Percentiles rank a stretch among this genome's conserved stretches.
Evolutionary conservation across 2,888 invertebrate species (phyloP).

Genomic region (Malachius bipustulatus): DNA sequence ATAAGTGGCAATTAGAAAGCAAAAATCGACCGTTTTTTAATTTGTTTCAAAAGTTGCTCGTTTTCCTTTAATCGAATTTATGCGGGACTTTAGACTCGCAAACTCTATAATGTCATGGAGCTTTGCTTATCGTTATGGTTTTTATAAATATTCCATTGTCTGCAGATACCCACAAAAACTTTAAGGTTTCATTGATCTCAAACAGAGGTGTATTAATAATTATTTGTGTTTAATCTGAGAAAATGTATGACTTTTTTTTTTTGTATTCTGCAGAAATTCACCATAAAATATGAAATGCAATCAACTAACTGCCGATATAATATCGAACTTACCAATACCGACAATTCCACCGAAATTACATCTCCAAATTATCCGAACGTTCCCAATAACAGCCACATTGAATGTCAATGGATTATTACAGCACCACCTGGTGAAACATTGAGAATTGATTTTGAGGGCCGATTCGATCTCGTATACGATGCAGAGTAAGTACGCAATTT

Average conservation of each 20-base stretch:
- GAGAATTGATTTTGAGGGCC: slow-evolving; percentile 60
- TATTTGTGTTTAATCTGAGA: too few relatives aligned
- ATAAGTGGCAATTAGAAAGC: too few relatives aligned
- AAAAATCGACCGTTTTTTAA: too few relatives aligned
- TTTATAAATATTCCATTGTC: too few relatives aligned
- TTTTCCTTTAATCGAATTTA: too few relatives aligned
- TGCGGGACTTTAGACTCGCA: too few relatives aligned
- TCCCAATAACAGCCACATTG: slow-evolving; percentile 64
- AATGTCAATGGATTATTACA: slow-evolving; percentile 70
- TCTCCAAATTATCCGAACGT: slow-evolving; percentile 75
- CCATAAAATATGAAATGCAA: slow-evolving; percentile 44
- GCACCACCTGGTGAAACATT: slow-evolving; percentile 64
- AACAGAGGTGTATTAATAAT: too few relatives aligned
- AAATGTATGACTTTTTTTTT: too few relatives aligned
- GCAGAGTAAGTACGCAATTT: slow-evolving; percentile 27
- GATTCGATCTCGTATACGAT: slow-evolving; percentile 74
- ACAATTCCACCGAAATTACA: slow-evolving; percentile 44
- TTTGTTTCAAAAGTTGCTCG: too few relatives aligned
- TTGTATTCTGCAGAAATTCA: slow-evolving; percentile 26
- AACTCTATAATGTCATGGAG: too few relatives aligned
- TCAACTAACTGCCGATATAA: slow-evolving; percentile 57
- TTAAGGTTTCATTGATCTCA: too few relatives aligned
- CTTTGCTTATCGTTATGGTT: too few relatives aligned
- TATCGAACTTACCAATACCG: slow-evolving; percentile 41
- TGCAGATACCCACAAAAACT: slow-evolving; percentile 3